Percentiles rank a stretch among this genome's conserved stretches.
phyloP scores from a whole-genome alignment of 37 sponge, comb jelly and placozoan species.

The Bolinopsis microptera region DNA sequence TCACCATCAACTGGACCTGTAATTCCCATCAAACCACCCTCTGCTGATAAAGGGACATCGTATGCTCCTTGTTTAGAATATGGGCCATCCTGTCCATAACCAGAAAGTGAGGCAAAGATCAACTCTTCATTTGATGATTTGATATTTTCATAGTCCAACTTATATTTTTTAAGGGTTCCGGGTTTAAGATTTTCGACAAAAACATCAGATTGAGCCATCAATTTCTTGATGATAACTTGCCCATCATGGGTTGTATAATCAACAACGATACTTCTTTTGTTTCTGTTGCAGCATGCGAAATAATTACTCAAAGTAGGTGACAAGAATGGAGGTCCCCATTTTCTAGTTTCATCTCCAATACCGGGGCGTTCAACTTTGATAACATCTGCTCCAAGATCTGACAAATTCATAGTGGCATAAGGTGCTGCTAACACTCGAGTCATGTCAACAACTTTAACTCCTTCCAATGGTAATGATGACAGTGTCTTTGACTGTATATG shows the following conservation, averaged over 20 bases:
- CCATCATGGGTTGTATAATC: constrained; percentile 68
- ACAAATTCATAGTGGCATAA: constrained; percentile 77
- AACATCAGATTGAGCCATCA: constrained; percentile 70
- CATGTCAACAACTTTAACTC: constrained; percentile 52
- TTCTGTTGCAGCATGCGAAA: constrained; percentile 82
- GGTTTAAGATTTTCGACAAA: constrained; percentile 77
- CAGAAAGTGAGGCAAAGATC: constrained; percentile 80
- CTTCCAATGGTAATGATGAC: constrained; percentile 4
- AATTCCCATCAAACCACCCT: constrained; percentile 75
- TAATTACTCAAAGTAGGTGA: constrained; percentile 71
- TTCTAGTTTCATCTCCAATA: constrained; percentile 80
- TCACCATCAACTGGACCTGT: constrained; percentile 80
- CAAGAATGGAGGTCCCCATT: constrained; percentile 78
- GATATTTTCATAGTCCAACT: constrained; percentile 69
- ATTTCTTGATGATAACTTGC: constrained; percentile 67
- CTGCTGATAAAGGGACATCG: constrained; percentile 75
- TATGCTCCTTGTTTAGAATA: constrained; percentile 73
- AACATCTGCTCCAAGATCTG: constrained; percentile 82
- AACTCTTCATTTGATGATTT: constrained; percentile 61
- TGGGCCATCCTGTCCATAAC: constrained; percentile 78
- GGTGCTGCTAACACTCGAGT: constrained; percentile 81
- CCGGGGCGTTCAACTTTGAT: constrained; percentile 78
- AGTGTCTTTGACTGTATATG: not conserved
- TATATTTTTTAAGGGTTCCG: constrained; percentile 73
- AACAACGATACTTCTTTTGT: constrained; percentile 79